A percentile compares a stretch with the other conserved stretches of the same genome.
phyloP scores from a whole-genome alignment of 2,797 vertebrate species.

The Poecilia gillii region DNA sequence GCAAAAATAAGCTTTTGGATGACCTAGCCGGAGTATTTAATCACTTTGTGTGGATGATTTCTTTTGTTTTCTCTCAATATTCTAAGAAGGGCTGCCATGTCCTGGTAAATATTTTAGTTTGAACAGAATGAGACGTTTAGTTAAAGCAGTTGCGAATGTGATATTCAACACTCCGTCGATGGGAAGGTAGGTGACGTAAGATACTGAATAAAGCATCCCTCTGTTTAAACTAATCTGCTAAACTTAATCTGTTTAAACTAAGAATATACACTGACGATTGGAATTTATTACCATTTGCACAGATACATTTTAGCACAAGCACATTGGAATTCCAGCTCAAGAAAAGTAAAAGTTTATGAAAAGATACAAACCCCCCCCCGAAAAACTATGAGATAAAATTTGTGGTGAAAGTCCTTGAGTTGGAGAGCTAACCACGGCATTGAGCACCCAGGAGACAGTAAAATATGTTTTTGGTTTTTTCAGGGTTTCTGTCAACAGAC shows the following conservation, averaged over 20 bases:
- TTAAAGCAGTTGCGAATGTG: not conserved
- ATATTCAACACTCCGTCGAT: not conserved
- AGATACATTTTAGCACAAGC: too few relatives aligned
- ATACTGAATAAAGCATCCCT: not conserved
- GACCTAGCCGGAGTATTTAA: not conserved
- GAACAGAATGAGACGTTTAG: not conserved
- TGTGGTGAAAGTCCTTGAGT: too few relatives aligned
- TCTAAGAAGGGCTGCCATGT: not conserved
- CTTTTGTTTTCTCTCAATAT: not conserved
- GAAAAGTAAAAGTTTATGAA: too few relatives aligned
- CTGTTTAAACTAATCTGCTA: not conserved
- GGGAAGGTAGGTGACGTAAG: not conserved
- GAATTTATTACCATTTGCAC: too few relatives aligned
- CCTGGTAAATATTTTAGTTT: not conserved
- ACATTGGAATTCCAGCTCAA: too few relatives aligned
- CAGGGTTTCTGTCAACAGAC: conserved; percentile 21
- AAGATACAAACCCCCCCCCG: too few relatives aligned
- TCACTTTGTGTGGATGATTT: not conserved
- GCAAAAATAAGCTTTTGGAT: not conserved
- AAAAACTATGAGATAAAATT: too few relatives aligned
- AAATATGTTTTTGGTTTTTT: not conserved
- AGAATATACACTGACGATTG: not conserved
- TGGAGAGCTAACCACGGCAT: too few relatives aligned
- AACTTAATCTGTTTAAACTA: not conserved
- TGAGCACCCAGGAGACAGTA: too few relatives aligned